phyloP scores from a whole-genome alignment of 2,113 vertebrate species.

The Trogon surrucura region DNA sequence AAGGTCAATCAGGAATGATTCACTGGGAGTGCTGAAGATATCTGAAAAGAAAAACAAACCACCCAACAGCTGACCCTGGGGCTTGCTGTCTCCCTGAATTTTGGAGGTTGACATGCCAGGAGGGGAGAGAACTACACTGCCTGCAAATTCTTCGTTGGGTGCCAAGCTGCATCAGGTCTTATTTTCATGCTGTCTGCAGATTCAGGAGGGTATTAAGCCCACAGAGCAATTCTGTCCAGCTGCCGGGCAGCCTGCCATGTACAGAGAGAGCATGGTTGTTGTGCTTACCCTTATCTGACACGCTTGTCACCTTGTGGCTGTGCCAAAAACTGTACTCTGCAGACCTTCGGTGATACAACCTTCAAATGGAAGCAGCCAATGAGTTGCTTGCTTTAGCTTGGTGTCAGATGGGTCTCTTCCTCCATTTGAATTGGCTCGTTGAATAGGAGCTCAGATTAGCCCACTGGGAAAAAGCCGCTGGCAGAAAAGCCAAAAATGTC shows the following conservation, averaged over 20 bases:
- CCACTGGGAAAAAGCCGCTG: not conserved
- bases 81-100: not conserved
- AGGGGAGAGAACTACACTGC: not conserved
- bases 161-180: not conserved
- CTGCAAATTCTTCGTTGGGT: not conserved
- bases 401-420: not conserved
- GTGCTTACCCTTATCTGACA: not conserved
- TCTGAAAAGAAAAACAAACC: not conserved
- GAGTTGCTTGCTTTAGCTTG: not conserved
- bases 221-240: not conserved
- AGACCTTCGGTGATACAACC: not conserved
- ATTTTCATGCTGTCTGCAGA: not conserved
- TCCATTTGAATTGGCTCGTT: not conserved
- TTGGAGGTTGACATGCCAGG: not conserved
- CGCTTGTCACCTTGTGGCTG: not conserved
- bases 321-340: not conserved
- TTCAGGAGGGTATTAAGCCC: not conserved
- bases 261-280: accelerated
- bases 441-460: not conserved
- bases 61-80: not conserved
- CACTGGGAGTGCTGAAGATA: not conserved
- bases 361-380: not conserved
- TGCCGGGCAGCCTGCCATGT: not conserved
- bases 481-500: not conserved
- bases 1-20: not conserved